Evolutionary conservation across 2,113 vertebrate species (phyloP).

Genomic region (Melanerpes aurifrons): DNA sequence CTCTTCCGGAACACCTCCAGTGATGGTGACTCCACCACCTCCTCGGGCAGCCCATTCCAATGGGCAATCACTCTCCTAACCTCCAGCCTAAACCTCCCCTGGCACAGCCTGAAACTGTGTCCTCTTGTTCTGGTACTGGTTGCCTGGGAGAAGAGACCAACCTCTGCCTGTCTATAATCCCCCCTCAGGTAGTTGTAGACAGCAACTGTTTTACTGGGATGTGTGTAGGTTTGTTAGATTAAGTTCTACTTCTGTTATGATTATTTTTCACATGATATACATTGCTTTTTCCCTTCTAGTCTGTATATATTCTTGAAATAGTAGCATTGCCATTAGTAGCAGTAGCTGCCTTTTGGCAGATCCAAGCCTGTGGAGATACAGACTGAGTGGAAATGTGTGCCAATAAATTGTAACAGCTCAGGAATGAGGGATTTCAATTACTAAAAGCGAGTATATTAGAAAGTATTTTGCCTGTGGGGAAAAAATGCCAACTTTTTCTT

Average conservation of each 20-base stretch:
- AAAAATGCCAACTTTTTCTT: not conserved
- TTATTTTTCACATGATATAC: fast-evolving
- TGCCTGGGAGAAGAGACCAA: no score
- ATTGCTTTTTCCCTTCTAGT: not conserved
- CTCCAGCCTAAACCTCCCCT: no score
- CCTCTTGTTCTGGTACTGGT: no score
- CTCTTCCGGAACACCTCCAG: no score
- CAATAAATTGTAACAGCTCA: not conserved
- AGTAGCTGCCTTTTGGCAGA: not conserved
- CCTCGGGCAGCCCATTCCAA: no score
- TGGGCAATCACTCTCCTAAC: no score
- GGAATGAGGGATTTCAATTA: conserved; percentile 12
- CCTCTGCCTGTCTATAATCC: no score
- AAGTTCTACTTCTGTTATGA: not conserved
- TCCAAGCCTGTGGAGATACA: not conserved
- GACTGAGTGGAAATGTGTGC: not conserved
- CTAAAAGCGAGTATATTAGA: not conserved
- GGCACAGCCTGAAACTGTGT: no score
- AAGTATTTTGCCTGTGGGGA: not conserved
- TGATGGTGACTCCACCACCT: no score
- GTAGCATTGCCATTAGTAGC: not conserved
- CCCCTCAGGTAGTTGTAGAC: no score
- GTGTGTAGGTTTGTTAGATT: not conserved
- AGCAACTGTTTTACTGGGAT: no score
- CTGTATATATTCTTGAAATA: not conserved